Evolutionary conservation across 2,797 vertebrate species (phyloP).

Genomic region (Sebastes itinus): DNA sequence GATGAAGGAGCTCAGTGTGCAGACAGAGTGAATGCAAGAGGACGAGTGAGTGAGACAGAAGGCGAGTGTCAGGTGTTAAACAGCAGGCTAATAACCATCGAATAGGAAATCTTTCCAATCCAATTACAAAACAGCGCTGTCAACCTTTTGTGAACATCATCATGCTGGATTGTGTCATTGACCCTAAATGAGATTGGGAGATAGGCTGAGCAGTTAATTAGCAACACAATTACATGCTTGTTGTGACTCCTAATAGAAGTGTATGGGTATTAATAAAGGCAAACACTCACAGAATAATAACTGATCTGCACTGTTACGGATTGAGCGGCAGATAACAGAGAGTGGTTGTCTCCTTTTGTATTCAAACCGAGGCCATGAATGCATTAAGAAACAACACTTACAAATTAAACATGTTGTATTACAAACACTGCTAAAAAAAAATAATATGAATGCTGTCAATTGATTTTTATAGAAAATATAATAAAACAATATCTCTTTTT

Average conservation of each 20-base stretch:
- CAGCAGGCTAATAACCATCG: conserved; percentile 41
- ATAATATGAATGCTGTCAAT: not conserved
- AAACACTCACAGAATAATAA: conserved; percentile 80
- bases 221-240: conserved; percentile 79
- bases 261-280: conserved; percentile 77
- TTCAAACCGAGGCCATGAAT: conserved; percentile 27
- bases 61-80: conserved; percentile 57
- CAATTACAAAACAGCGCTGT: conserved; percentile 63
- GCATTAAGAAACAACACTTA: conserved; percentile 26
- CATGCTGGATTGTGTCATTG: conserved; percentile 60
- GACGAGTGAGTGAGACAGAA: conserved; percentile 20
- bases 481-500: not conserved
- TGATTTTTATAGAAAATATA: not conserved
- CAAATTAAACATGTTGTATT: conserved; percentile 9
- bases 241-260: conserved; percentile 79
- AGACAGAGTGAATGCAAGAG: conserved; percentile 43
- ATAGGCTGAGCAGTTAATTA: conserved; percentile 72
- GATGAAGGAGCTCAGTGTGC: not conserved
- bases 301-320: conserved; percentile 37
- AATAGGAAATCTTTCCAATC: conserved; percentile 47
- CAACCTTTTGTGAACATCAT: conserved; percentile 61
- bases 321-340: conserved; percentile 36
- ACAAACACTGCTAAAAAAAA: conserved; percentile 12
- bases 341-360: conserved; percentile 25
- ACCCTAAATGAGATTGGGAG: conserved; percentile 67